Conservation (phyloP, 1,140 invertebrate species). For the Nephila pilipes region DNA sequence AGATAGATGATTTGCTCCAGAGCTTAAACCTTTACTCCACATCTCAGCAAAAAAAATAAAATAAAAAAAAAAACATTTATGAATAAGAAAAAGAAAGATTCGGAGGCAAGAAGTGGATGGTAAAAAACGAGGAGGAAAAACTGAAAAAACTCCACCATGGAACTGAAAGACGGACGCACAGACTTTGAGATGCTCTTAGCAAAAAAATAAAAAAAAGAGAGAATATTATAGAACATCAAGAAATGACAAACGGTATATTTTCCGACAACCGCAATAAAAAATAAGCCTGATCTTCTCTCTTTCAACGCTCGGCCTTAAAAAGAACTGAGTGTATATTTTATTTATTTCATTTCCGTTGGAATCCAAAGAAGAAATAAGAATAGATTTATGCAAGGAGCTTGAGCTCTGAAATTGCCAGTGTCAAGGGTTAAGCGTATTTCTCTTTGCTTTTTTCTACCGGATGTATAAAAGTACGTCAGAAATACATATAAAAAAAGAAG, state of each 20-base stretch:
- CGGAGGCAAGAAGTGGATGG: neutral
- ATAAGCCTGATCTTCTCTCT: neutral
- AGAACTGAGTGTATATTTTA: conserved; percentile 6
- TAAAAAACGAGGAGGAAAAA: neutral
- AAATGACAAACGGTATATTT: conserved; percentile 52
- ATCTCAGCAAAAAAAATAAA: too few species aligned
- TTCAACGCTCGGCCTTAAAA: neutral
- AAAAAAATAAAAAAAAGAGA: neutral
- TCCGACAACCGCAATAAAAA: conserved; percentile 45
- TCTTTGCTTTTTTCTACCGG: neutral
- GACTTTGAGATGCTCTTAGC: conserved; percentile 8
- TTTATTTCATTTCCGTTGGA: conserved; percentile 31
- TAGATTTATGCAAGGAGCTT: conserved; percentile 45
- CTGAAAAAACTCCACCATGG: neutral
- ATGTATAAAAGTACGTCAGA: neutral
- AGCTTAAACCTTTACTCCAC: neutral
- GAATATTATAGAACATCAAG: conserved; percentile 2
- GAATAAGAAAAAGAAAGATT: too few species aligned
- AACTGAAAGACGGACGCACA: conserved; percentile 1
- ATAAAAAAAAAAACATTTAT: neutral
- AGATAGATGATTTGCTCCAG: conserved; percentile 28
- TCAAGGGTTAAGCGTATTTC: neutral
- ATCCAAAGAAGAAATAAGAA: conserved; percentile 35
- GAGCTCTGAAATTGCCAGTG: conserved; percentile 17
- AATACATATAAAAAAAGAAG: neutral